Percentiles rank a stretch among this genome's conserved stretches.
Conservation (phyloP, 1,140 invertebrate genomes). For the Portunus trituberculatus region DNA sequence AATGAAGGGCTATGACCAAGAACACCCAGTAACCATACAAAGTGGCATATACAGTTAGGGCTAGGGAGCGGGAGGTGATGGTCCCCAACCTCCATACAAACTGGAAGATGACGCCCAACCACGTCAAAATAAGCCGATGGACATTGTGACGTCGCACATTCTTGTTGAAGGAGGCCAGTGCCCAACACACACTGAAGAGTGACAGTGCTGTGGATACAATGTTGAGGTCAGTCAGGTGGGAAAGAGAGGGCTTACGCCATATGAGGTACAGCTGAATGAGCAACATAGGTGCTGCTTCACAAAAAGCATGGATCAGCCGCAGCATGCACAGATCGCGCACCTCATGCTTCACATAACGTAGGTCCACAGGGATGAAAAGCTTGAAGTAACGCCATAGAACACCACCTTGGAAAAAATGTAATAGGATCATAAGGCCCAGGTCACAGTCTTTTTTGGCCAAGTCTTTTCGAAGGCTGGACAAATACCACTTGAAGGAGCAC, state of each 20-base stretch:
- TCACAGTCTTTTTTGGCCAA: slow-evolving; percentile 71
- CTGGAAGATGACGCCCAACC: slow-evolving; percentile 93
- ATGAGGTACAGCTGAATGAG: slow-evolving; percentile 89
- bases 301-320: slow-evolving; percentile 91
- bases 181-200: slow-evolving; percentile 93
- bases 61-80: slow-evolving; percentile 89
- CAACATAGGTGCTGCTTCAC: slow-evolving; percentile 92
- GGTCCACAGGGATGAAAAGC: slow-evolving; percentile 91
- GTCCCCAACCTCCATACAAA: slow-evolving; percentile 93
- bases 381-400: slow-evolving; percentile 94
- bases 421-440: slow-evolving; percentile 80
- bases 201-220: slow-evolving; percentile 91
- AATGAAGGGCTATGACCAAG: slow-evolving; percentile 89
- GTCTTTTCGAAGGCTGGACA: slow-evolving; percentile 73
- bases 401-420: slow-evolving; percentile 90
- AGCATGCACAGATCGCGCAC: slow-evolving; percentile 89
- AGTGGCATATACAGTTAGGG: slow-evolving; percentile 91
- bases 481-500: slow-evolving; percentile 78
- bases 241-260: slow-evolving; percentile 80
- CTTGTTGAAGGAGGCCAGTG: slow-evolving; percentile 93
- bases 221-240: slow-evolving; percentile 87
- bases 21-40: slow-evolving; percentile 92
- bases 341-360: slow-evolving; percentile 91
- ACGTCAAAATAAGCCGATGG: slow-evolving; percentile 91
- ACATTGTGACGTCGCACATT: slow-evolving; percentile 90